These are phyloP conservation scores for Thecocarcelia acutangulata DNA, from an alignment of 2,888 invertebrate species.

Conservation along the genomic window DNA sequence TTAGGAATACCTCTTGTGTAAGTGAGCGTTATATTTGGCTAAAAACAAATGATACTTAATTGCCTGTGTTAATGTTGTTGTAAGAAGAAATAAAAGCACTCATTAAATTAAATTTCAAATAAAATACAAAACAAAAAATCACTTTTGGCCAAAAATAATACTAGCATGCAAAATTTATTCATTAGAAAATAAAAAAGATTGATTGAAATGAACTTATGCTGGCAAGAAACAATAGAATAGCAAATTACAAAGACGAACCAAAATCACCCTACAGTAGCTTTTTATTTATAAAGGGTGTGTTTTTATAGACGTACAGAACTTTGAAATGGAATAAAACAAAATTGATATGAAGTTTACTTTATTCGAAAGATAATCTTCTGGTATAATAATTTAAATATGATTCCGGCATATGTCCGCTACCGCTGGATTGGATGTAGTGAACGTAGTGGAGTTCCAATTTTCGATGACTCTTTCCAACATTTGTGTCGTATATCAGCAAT, in stretches of 20 bases:
- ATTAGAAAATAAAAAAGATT: constrained; percentile 33
- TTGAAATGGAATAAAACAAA: too few relatives aligned
- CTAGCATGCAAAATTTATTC: constrained; percentile 49
- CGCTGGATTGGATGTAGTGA: too few relatives aligned
- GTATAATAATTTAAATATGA: too few relatives aligned
- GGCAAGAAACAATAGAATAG: neutral
- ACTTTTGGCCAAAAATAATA: constrained; percentile 61
- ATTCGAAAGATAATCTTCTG: too few relatives aligned
- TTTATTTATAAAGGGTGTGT: too few relatives aligned
- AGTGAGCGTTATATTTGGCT: constrained; percentile 24
- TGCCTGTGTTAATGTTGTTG: constrained; percentile 8
- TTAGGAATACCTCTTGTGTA: constrained; percentile 3
- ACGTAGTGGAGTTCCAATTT: too few relatives aligned
- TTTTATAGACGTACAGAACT: too few relatives aligned
- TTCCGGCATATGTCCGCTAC: too few relatives aligned
- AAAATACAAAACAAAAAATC: constrained; percentile 32
- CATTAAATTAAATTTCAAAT: constrained; percentile 34
- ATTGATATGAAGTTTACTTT: too few relatives aligned
- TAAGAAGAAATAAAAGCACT: constrained; percentile 17
- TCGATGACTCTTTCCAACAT: too few relatives aligned
- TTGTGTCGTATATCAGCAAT: too few relatives aligned
- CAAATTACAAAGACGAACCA: neutral
- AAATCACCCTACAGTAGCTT: constrained; percentile 1
- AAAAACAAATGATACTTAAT: constrained; percentile 48
- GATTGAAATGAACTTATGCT: constrained; percentile 46